Conservation (phyloP, 2,888 invertebrate genomes). For the Lithophane socia region DNA sequence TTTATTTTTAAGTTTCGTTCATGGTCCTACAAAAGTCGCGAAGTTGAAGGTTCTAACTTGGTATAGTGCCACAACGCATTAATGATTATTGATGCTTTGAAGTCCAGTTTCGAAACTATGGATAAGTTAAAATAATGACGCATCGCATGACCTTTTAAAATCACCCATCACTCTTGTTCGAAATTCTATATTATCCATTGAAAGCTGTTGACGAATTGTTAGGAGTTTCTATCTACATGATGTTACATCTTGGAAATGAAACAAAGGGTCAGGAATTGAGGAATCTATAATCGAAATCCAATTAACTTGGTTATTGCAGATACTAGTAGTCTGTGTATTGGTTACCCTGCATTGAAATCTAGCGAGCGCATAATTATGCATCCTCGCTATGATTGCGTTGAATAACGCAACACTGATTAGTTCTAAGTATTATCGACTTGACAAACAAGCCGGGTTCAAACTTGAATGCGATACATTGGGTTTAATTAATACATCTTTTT, state of each 20-base stretch:
- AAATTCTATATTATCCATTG: neutral
- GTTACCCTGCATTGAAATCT: neutral
- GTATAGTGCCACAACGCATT: too few relatives aligned
- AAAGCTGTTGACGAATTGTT: neutral
- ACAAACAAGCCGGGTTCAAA: neutral
- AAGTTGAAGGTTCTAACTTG: neutral
- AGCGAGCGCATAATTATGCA: neutral
- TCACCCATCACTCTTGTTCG: too few relatives aligned
- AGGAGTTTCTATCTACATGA: neutral
- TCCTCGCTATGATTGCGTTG: neutral
- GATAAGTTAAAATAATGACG: neutral
- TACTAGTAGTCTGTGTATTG: neutral
- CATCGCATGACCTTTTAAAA: neutral
- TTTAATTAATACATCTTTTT: neutral
- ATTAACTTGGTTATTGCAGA: neutral
- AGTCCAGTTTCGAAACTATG: constrained; percentile 2
- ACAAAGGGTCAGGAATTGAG: neutral
- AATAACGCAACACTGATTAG: neutral
- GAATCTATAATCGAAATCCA: neutral
- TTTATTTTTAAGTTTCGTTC: constrained; percentile 24
- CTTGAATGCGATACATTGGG: neutral
- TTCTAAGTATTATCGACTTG: neutral
- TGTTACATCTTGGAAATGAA: neutral
- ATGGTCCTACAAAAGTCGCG: neutral
- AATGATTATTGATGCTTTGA: neutral